These are phyloP conservation scores for Octodon degus DNA, from an alignment of 2,113 vertebrate genomes.

Conservation along the genomic window DNA sequence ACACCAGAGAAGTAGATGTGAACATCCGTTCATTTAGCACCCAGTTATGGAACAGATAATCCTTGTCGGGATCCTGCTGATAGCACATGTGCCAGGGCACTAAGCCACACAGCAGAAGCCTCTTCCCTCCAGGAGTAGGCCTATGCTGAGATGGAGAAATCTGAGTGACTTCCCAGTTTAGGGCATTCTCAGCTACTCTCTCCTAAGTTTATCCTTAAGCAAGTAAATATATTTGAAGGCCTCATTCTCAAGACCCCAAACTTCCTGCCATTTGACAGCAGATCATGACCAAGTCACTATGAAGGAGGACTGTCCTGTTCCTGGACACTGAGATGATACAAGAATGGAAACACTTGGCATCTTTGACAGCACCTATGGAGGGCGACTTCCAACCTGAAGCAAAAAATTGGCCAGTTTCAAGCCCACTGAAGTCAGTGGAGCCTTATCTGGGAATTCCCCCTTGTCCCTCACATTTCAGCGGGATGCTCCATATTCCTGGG, in stretches of 20 bases:
- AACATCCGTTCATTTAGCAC: accelerated
- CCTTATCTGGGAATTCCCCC: accelerated
- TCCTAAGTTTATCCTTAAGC: not conserved
- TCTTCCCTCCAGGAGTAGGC: not conserved
- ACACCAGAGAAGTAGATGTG: not conserved
- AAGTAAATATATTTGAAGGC: not conserved
- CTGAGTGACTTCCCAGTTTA: not conserved
- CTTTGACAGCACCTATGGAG: not conserved
- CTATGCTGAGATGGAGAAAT: not conserved
- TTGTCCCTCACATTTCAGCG: not conserved
- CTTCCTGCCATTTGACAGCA: not conserved
- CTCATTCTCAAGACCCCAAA: not conserved
- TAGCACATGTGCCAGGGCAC: not conserved
- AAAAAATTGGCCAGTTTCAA: not conserved
- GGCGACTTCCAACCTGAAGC: not conserved
- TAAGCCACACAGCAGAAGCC: not conserved
- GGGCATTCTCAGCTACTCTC: not conserved
- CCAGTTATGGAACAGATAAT: not conserved
- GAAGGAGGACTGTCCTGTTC: not conserved
- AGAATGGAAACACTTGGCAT: not conserved
- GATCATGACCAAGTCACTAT: not conserved
- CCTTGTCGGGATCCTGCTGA: not conserved
- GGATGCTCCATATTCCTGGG: not conserved
- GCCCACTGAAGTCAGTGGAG: not conserved
- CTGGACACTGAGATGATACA: not conserved